Evolutionary conservation across 2,113 vertebrate species (phyloP), one percentile per base, ranked within the genome.

Genomic region (Sciurus niger): DNA sequence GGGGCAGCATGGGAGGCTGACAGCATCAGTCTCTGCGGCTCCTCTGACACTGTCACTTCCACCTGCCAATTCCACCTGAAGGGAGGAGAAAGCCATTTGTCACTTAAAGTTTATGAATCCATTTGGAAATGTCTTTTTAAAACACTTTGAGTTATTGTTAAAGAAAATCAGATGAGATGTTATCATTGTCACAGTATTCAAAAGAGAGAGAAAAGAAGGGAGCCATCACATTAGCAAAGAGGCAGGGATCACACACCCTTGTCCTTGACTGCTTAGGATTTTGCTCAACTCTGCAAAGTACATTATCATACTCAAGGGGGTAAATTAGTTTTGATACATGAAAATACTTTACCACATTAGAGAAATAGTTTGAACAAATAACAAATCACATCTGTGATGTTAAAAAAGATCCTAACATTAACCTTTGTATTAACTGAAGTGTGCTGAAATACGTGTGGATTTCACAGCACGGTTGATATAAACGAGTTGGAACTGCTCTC

Each of bases 291-390:
- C 65, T n/a, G 14, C 25, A 30, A 67, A 55, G 34, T 24, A 22
- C 58, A 37, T 51, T 53, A 77, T 73, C 73, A 76, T 51, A 80
- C 40, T 63, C 78, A 89, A 28, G 55, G 25, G 55, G 48, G 13
- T 68, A 58, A 83, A 77, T 73, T 67, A 94, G 48, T 82, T 70
- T 73, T 74, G 63, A 70, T 73, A 46, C 43, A 30, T 51, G 46
- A 43, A 74, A 79, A 63, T 74, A 76, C 17, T 53, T 83, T 32
- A 73, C 13, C 25, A 8, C 24, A 34, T 46, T 74, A 17, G 58
- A 68, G 90, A 4, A 90, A 90, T 6, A 70, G 34, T 77, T 70
- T 90, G 10, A 93, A 86, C 40, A 80, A 84, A 72, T 12, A 84
- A 68, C 17, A 90, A 82, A 85, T 79, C 10, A n/a, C 18, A 10